These are phyloP conservation scores for Habroteleia sp. DNA, from an alignment of 2,888 invertebrate genomes.

Conservation along the genomic window DNA sequence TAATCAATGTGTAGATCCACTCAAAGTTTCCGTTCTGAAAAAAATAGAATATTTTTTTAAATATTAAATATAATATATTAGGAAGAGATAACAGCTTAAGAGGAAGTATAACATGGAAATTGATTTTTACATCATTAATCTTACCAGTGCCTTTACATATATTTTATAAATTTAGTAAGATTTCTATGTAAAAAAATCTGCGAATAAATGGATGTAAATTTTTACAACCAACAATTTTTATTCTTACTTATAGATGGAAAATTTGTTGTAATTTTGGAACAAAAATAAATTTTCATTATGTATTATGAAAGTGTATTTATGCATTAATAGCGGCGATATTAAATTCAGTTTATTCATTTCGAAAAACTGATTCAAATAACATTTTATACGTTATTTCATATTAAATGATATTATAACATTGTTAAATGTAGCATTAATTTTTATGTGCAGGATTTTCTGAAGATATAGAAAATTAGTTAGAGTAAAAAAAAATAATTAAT, in stretches of 20 bases:
- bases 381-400: not conserved
- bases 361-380: too few relatives aligned
- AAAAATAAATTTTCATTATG: too few relatives aligned
- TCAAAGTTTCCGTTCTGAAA: conserved; percentile 14
- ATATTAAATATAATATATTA: conserved; percentile 2
- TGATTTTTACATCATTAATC: conserved; percentile 28
- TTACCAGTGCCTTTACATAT: conserved; percentile 38
- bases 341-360: too few relatives aligned
- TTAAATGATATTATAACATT: conserved; percentile 1
- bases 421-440: too few relatives aligned
- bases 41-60: conserved; percentile 24
- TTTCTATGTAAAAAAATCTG: conserved; percentile 11
- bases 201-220: conserved; percentile 29
- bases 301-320: too few relatives aligned
- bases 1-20: not conserved
- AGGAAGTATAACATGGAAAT: conserved; percentile 5
- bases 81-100: not conserved
- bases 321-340: too few relatives aligned
- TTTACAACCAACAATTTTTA: conserved; percentile 2
- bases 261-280: not conserved
- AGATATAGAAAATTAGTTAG: conserved; percentile 11
- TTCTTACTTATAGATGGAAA: too few relatives aligned
- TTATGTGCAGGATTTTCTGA: too few relatives aligned
- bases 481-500: too few relatives aligned
- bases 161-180: conserved; percentile 30